phyloP scores from a whole-genome alignment of 2,888 invertebrate genomes.

The Anthrax anthrax region DNA sequence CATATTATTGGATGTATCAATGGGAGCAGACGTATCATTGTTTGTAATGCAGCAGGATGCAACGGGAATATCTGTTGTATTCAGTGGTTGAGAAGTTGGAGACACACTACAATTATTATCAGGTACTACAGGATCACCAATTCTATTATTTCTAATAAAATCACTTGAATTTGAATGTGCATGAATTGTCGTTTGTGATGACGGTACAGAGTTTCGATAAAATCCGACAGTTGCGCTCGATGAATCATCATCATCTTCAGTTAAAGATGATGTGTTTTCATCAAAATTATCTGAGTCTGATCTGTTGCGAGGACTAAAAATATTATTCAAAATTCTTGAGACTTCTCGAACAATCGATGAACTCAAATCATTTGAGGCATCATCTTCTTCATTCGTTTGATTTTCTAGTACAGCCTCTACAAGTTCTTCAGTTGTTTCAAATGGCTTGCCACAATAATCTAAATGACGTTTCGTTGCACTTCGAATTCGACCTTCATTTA shows the following conservation, averaged over 20 bases:
- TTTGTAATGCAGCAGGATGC: too few relatives aligned
- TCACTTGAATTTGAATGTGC: too few relatives aligned
- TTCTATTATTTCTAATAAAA: too few relatives aligned
- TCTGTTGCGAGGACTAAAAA: constrained; percentile 6
- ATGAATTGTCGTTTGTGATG: too few relatives aligned
- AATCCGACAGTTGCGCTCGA: background rate
- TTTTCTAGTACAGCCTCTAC: constrained; percentile 58
- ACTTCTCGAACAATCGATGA: constrained; percentile 14
- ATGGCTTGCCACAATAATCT: constrained; percentile 44
- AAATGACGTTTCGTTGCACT: constrained; percentile 42
- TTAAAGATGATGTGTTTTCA: background rate
- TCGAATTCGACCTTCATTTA: constrained; percentile 43
- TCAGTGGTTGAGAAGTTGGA: too few relatives aligned
- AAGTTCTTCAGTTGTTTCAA: constrained; percentile 51
- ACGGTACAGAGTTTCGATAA: background rate
- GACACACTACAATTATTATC: too few relatives aligned
- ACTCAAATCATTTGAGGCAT: constrained; percentile 7
- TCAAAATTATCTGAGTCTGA: background rate
- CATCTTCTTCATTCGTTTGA: constrained; percentile 41
- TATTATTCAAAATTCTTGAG: constrained; percentile 14
- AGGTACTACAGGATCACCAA: too few relatives aligned
- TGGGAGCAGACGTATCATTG: too few relatives aligned
- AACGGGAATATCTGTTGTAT: too few relatives aligned
- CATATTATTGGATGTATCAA: too few relatives aligned
- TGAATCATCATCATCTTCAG: constrained; percentile 2